Conservation (phyloP, 2,888 invertebrate species). For the Acanthococcus lagerstroemiae region DNA sequence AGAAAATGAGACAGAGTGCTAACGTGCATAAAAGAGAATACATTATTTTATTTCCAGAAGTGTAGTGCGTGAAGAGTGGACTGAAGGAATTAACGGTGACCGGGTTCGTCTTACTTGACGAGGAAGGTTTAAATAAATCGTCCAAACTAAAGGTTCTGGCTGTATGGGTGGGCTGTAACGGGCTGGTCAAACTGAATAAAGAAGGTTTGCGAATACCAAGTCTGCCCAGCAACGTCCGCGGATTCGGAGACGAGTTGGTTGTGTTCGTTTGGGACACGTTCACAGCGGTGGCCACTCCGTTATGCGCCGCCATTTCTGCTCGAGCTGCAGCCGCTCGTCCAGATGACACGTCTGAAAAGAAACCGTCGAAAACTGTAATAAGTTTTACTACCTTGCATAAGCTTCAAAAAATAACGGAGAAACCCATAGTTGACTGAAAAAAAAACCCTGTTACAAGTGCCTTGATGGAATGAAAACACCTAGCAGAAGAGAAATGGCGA, state of each 20-base stretch:
- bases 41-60: too few relatives aligned
- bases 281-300: conserved; percentile 21
- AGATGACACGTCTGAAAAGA: not conserved
- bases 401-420: too few relatives aligned
- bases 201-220: conserved; percentile 82
- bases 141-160: conserved; percentile 74
- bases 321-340: conserved; percentile 7
- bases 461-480: too few relatives aligned
- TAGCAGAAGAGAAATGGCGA: too few relatives aligned
- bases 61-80: too few relatives aligned
- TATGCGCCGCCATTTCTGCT: conserved; percentile 10
- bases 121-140: conserved; percentile 61
- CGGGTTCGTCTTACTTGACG: conserved; percentile 35
- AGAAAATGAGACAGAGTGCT: too few relatives aligned
- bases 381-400: too few relatives aligned
- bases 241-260: conserved; percentile 35
- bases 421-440: too few relatives aligned
- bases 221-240: conserved; percentile 66
- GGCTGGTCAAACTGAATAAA: conserved; percentile 67
- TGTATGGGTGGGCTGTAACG: conserved; percentile 41
- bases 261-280: conserved; percentile 24
- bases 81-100: too few relatives aligned
- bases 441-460: too few relatives aligned
- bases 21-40: too few relatives aligned
- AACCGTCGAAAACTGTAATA: too few relatives aligned